A percentile compares a stretch with the other conserved stretches of the same genome.
These are phyloP conservation scores for Pongo abelii DNA, from an alignment of 2,113 vertebrate genomes.

Conservation along the genomic window DNA sequence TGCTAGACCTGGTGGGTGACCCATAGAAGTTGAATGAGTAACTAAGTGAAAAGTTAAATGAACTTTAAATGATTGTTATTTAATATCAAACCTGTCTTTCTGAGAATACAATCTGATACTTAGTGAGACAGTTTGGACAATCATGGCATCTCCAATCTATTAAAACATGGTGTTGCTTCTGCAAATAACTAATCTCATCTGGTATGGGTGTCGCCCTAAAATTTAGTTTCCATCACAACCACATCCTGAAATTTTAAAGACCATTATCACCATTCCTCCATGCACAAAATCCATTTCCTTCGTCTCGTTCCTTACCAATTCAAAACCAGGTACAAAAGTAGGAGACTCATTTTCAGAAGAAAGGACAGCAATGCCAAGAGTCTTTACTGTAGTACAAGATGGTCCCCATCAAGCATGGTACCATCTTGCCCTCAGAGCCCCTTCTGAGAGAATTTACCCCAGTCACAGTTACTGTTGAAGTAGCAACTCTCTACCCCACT, in stretches of 20 bases:
- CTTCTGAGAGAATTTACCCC: background rate
- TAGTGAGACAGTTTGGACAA: background rate
- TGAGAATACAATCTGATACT: background rate
- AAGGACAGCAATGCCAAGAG: background rate
- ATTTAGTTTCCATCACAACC: constrained; percentile 21
- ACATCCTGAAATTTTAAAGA: background rate
- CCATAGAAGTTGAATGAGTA: background rate
- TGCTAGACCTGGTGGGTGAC: background rate
- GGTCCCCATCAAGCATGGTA: background rate
- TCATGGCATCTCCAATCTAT: background rate
- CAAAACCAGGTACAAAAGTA: background rate
- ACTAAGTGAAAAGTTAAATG: background rate
- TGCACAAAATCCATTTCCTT: background rate
- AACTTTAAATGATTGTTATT: background rate
- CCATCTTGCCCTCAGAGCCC: background rate
- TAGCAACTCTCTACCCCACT: background rate
- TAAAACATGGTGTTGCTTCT: background rate
- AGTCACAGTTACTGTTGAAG: too few relatives aligned
- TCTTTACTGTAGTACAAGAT: background rate
- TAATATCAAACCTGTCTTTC: background rate
- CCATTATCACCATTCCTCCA: background rate
- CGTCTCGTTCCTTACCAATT: background rate
- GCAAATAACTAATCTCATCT: background rate
- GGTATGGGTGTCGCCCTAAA: background rate
- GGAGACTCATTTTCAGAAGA: background rate